These are phyloP conservation scores for Emydoidea blandingii DNA, from an alignment of 2,797 vertebrate species.

Conservation along the genomic window DNA sequence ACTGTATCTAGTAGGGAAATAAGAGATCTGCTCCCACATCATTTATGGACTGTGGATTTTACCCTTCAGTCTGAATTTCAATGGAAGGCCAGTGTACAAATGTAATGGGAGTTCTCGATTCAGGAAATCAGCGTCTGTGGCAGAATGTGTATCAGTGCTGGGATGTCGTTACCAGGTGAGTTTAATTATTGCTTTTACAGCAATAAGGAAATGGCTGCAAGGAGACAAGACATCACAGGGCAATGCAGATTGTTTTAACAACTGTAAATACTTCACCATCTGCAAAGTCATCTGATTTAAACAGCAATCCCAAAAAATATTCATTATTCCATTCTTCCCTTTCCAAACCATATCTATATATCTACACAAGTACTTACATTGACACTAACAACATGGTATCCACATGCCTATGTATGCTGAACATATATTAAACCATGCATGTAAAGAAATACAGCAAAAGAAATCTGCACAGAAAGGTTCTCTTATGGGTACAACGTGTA, in stretches of 20 bases:
- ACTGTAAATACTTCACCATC: slow-evolving; percentile 29
- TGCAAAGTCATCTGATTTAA: slow-evolving; percentile 46
- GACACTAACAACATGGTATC: background rate
- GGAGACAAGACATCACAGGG: background rate
- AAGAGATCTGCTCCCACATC: slow-evolving; percentile 34
- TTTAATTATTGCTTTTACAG: slow-evolving; percentile 50
- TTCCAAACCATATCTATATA: background rate
- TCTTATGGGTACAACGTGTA: background rate
- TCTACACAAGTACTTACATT: background rate
- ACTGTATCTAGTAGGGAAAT: background rate
- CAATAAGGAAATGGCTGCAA: slow-evolving; percentile 38
- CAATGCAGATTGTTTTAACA: slow-evolving; percentile 14
- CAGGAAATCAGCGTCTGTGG: background rate
- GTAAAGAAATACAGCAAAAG: slow-evolving; percentile 18
- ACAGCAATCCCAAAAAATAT: slow-evolving; percentile 19
- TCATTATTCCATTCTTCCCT: slow-evolving; percentile 20
- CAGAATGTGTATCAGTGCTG: slow-evolving; percentile 27
- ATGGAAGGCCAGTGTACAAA: background rate
- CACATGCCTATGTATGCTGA: background rate
- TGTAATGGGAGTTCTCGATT: background rate
- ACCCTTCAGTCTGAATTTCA: slow-evolving; percentile 57
- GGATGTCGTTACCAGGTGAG: slow-evolving; percentile 59
- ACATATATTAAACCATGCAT: background rate
- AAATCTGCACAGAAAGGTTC: background rate
- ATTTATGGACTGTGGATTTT: slow-evolving; percentile 44